phyloP scores from a whole-genome alignment of 2,888 invertebrate genomes.

The Melangyna quadrimaculata region DNA sequence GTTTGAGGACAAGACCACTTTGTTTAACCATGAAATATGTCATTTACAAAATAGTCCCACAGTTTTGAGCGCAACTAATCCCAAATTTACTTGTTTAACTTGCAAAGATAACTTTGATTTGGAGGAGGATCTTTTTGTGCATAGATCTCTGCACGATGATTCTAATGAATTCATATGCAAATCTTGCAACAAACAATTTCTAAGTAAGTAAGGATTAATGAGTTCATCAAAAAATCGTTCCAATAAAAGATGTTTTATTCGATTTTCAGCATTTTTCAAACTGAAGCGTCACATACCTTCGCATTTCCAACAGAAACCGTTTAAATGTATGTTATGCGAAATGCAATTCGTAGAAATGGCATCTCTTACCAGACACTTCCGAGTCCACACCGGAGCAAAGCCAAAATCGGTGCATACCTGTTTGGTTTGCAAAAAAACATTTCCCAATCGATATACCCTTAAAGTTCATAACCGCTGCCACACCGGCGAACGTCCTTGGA shows the following conservation, averaged over 20 bases:
- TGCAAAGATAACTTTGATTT: background rate
- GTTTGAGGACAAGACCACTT: background rate
- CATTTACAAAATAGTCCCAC: background rate
- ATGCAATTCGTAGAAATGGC: slow-evolving; percentile 34
- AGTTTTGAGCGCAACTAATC: no score
- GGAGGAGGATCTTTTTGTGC: slow-evolving; percentile 21
- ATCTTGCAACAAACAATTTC: slow-evolving; percentile 26
- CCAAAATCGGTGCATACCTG: background rate
- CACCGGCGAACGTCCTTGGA: slow-evolving; percentile 46
- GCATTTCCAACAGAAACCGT: slow-evolving; percentile 31
- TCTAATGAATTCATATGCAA: slow-evolving; percentile 7
- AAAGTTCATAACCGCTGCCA: slow-evolving; percentile 47
- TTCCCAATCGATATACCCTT: slow-evolving; percentile 13
- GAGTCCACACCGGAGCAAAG: background rate
- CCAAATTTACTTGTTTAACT: background rate
- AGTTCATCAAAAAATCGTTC: background rate
- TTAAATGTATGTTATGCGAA: slow-evolving; percentile 25
- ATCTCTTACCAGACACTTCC: slow-evolving; percentile 30
- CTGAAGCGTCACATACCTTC: slow-evolving; percentile 37
- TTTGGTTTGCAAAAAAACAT: slow-evolving; percentile 8
- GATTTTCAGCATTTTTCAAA: slow-evolving; percentile 14
- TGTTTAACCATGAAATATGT: slow-evolving; percentile 25
- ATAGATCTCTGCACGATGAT: slow-evolving; percentile 25
- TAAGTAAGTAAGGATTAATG: background rate
- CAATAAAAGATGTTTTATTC: no score